phyloP scores from a whole-genome alignment of 2,888 invertebrate genomes.

The Holacanthella duospinosa region DNA sequence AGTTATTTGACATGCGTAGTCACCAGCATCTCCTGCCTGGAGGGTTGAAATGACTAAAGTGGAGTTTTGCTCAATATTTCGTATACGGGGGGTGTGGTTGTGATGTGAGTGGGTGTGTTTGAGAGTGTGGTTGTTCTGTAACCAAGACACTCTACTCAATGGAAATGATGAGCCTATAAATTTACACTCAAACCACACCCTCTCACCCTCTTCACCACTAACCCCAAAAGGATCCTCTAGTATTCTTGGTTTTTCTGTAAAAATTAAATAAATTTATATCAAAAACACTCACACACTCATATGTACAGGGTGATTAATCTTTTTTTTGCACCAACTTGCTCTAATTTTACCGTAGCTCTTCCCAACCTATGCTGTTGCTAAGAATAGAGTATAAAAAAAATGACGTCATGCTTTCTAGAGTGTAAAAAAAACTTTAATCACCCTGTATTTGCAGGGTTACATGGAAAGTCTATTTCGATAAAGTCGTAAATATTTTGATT shows the following conservation, averaged over 20 bases:
- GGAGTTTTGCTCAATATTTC: conserved; percentile 43
- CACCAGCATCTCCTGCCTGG: conserved; percentile 51
- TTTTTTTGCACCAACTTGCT: too few relatives aligned
- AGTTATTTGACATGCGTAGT: conserved; percentile 56
- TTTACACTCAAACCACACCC: conserved; percentile 53
- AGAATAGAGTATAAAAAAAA: too few relatives aligned
- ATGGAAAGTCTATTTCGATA: too few relatives aligned
- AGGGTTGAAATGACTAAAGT: conserved; percentile 48
- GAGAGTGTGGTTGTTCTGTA: conserved; percentile 53
- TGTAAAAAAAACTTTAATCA: too few relatives aligned
- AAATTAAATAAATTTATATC: conserved; percentile 27
- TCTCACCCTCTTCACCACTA: conserved; percentile 55
- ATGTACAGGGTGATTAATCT: too few relatives aligned
- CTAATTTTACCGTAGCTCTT: too few relatives aligned
- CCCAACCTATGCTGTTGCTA: too few relatives aligned
- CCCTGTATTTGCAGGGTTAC: too few relatives aligned
- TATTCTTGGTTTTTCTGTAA: conserved; percentile 52
- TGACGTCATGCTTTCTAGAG: too few relatives aligned
- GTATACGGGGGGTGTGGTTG: conserved; percentile 35
- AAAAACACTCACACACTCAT: too few relatives aligned
- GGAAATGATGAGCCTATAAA: conserved; percentile 45
- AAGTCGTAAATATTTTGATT: too few relatives aligned
- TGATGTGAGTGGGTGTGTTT: conserved; percentile 10
- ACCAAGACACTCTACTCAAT: conserved; percentile 56
- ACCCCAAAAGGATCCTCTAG: conserved; percentile 49